A percentile compares a stretch with the other conserved stretches of the same genome.
Conservation (phyloP, 2,888 invertebrate species). For the Tolmerus cingulatus region DNA sequence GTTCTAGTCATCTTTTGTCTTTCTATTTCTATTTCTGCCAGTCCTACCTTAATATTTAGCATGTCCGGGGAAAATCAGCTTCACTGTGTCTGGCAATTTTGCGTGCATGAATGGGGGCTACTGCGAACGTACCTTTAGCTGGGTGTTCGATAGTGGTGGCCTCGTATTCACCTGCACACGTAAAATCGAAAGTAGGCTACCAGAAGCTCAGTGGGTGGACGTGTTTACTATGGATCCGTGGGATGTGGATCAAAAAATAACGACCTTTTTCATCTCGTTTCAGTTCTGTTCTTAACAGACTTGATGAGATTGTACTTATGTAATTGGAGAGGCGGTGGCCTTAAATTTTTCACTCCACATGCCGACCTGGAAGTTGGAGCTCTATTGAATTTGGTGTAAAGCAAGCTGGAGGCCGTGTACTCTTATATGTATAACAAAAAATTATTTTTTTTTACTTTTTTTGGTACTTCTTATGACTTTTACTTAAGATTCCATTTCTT, state of each 20-base stretch:
- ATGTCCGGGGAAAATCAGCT: neutral
- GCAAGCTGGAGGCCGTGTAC: neutral
- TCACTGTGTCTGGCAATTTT: neutral
- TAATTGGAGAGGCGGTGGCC: neutral
- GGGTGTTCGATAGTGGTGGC: neutral
- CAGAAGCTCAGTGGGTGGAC: constrained; percentile 32
- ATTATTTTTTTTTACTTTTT: neutral
- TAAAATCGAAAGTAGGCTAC: constrained; percentile 28
- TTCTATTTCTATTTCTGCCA: neutral
- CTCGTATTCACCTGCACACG: constrained; percentile 31
- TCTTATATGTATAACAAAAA: neutral
- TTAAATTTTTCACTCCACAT: neutral
- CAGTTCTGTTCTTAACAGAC: neutral
- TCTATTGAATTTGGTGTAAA: neutral
- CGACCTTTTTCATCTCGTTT: constrained; percentile 34
- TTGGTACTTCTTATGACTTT: neutral
- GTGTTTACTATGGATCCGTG: constrained; percentile 33
- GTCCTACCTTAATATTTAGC: neutral
- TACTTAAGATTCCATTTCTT: neutral
- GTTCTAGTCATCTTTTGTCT: constrained; percentile 10
- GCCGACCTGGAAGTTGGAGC: neutral
- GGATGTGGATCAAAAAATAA: constrained; percentile 25
- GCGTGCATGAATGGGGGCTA: neutral
- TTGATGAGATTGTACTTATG: neutral
- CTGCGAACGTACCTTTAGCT: neutral